A percentile compares a stretch with the other conserved stretches of the same genome.
phyloP scores from a whole-genome alignment of 2,113 vertebrate species.

The Mesitornis unicolor region DNA sequence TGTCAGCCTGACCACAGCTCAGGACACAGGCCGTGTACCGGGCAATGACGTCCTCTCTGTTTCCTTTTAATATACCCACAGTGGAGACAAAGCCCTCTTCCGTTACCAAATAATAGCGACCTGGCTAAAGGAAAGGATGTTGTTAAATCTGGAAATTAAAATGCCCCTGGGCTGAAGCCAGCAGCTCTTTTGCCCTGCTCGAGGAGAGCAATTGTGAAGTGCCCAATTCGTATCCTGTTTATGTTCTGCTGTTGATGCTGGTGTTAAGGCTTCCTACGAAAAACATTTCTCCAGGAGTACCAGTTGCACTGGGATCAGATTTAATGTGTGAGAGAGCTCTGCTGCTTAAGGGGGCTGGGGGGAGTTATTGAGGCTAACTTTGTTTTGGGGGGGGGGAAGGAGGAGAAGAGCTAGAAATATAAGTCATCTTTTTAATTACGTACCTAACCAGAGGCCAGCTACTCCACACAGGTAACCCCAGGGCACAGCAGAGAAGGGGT shows the following conservation, averaged over 20 bases:
- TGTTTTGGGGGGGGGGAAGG: no score
- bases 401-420: neutral
- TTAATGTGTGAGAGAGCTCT: neutral
- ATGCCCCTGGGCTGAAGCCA: neutral
- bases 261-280: neutral
- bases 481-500: conserved; percentile 89
- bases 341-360: neutral
- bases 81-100: neutral
- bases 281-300: neutral
- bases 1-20: neutral
- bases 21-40: rapidly evolving
- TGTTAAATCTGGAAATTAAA: neutral
- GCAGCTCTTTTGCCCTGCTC: neutral
- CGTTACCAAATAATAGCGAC: neutral
- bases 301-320: neutral
- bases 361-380: neutral
- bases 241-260: neutral
- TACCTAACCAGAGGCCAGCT: conserved; percentile 95
- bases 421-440: neutral
- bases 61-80: neutral
- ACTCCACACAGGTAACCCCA: conserved; percentile 98
- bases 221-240: neutral
- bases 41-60: neutral
- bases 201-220: neutral
- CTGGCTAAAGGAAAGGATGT: neutral